Conservation (phyloP, 2,113 vertebrate genomes). For the Climacteris rufus region DNA sequence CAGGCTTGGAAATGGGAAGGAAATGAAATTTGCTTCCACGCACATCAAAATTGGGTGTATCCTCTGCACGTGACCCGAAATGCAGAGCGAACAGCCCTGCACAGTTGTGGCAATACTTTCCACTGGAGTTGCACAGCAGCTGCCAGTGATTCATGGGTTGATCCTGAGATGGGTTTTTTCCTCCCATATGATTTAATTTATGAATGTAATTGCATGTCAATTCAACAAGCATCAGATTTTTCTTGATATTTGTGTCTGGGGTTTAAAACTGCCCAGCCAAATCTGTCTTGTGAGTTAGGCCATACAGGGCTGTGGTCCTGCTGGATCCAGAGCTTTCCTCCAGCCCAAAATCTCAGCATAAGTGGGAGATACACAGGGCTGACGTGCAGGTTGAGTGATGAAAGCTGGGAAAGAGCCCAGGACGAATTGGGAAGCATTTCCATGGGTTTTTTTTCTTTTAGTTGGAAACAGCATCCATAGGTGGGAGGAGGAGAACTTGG, state of each 20-base stretch:
- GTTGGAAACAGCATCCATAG: background rate
- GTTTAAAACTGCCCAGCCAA: background rate
- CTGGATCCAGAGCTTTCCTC: background rate
- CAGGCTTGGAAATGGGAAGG: slow-evolving; percentile 18
- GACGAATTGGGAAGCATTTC: fast-evolving
- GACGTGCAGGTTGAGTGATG: background rate
- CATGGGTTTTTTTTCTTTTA: background rate
- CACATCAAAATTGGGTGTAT: background rate
- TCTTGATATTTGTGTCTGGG: background rate
- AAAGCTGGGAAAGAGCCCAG: background rate
- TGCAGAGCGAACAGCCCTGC: background rate
- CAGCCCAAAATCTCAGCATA: background rate
- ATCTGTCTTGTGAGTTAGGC: background rate
- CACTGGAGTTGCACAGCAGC: slow-evolving; percentile 20
- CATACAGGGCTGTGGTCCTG: background rate
- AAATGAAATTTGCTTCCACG: slow-evolving; percentile 7
- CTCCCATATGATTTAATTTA: background rate
- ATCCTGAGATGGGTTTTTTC: background rate
- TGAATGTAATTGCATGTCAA: background rate
- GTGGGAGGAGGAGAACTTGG: background rate
- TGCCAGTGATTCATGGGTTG: slow-evolving; percentile 26
- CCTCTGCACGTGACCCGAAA: background rate
- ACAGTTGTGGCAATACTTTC: background rate
- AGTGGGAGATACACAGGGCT: background rate
- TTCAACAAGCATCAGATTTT: background rate